A percentile compares a stretch with the other conserved stretches of the same genome.
phyloP scores from a whole-genome alignment of 2,888 invertebrate species.

The Cephus sareptanus region DNA sequence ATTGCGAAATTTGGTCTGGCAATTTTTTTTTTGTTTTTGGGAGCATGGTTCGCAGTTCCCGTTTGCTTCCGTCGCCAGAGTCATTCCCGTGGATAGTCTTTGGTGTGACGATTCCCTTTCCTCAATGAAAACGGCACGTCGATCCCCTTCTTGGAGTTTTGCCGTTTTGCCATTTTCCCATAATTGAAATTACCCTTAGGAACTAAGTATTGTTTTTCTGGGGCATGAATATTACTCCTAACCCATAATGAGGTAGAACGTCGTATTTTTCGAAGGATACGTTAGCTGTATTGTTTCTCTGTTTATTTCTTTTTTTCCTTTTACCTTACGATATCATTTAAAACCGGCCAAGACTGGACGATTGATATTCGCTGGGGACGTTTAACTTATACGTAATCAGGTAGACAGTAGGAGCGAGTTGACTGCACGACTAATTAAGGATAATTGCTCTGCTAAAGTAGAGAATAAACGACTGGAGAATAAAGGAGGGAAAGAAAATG shows the following conservation, averaged over 20 bases:
- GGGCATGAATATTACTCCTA: neutral
- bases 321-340: conserved; percentile 33
- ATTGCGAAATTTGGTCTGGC: neutral
- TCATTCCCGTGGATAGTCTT: neutral
- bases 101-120: neutral
- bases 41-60: neutral
- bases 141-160: neutral
- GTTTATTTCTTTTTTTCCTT: neutral
- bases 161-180: neutral
- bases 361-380: conserved; percentile 31
- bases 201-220: neutral
- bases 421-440: neutral
- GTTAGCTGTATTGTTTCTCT: neutral
- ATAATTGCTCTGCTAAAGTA: neutral
- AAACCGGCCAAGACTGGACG: conserved; percentile 44
- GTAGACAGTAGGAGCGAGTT: neutral
- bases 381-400: neutral
- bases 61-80: neutral
- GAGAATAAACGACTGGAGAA: neutral
- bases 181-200: neutral
- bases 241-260: neutral
- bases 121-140: neutral
- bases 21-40: neutral
- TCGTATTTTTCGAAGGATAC: neutral
- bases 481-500: neutral